Conservation (phyloP, 2,888 invertebrate genomes). For the Phyllotreta striolata region DNA sequence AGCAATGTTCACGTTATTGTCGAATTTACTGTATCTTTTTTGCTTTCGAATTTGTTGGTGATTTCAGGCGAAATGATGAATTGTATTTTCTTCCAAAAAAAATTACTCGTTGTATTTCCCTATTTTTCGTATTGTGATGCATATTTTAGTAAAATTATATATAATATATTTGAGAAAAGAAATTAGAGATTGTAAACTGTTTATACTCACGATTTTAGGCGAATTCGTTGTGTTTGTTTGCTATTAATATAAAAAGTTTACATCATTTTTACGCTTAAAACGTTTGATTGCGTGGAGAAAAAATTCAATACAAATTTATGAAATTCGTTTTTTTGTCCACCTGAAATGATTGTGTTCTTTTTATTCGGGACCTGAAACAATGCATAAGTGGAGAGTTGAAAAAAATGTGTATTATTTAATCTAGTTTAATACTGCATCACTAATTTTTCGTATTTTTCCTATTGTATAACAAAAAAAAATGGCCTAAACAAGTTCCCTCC, state of each 20-base stretch:
- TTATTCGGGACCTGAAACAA: slow-evolving; percentile 29
- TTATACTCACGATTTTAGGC: slow-evolving; percentile 10
- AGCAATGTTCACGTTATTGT: slow-evolving; percentile 46
- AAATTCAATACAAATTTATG: slow-evolving; percentile 17
- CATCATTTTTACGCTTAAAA: slow-evolving; percentile 21
- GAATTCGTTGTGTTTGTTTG: slow-evolving; percentile 3
- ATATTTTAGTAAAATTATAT: slow-evolving; percentile 5
- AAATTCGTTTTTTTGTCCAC: slow-evolving; percentile 1
- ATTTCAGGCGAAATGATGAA: slow-evolving; percentile 5
- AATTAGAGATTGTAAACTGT: slow-evolving; percentile 27
- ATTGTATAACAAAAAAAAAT: slow-evolving; percentile 50
- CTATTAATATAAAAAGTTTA: slow-evolving; percentile 23
- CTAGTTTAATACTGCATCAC: slow-evolving; percentile 25
- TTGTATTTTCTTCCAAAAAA: slow-evolving; percentile 23
- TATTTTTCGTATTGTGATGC: slow-evolving; percentile 25
- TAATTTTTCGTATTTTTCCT: slow-evolving; percentile 33
- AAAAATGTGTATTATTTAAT: slow-evolving; percentile 15
- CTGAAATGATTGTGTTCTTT: slow-evolving; percentile 19
- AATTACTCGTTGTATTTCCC: too few relatives aligned
- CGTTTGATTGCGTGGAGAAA: neutral
- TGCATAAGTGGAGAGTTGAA: neutral
- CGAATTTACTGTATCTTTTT: slow-evolving; percentile 16
- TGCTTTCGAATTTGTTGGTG: neutral
- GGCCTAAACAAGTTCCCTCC: slow-evolving; percentile 63
- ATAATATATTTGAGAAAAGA: too few relatives aligned